These are phyloP conservation scores for Donacobius atricapilla DNA, from an alignment of 2,113 vertebrate species.

Conservation along the genomic window DNA sequence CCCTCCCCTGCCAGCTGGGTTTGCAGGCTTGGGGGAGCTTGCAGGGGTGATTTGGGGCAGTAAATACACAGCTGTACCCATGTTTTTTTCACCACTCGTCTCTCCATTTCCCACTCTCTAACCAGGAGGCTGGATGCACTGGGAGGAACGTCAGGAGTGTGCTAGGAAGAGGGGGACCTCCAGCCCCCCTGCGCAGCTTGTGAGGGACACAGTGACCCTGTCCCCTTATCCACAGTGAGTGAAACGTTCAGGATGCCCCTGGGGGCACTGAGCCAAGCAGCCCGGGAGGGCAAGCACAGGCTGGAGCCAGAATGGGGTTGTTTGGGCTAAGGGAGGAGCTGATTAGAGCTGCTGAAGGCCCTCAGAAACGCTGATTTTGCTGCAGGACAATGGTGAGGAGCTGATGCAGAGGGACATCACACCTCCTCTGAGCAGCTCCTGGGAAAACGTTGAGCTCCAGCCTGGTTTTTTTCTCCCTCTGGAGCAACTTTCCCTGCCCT, in stretches of 20 bases:
- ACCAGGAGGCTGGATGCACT: background rate
- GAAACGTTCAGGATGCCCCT: background rate
- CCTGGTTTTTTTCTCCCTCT: background rate
- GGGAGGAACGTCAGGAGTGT: background rate
- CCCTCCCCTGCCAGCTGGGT: background rate
- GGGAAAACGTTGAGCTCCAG: background rate
- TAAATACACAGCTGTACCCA: fast-evolving
- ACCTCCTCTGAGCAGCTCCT: background rate
- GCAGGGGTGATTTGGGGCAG: background rate
- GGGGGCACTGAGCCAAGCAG: background rate
- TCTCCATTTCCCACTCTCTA: background rate
- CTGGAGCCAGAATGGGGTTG: background rate
- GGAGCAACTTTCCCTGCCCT: fast-evolving
- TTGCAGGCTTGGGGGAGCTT: background rate
- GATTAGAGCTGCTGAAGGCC: constrained; percentile 23
- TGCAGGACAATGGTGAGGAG: background rate
- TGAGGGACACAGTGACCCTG: background rate
- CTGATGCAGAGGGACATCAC: background rate
- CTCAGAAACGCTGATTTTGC: background rate
- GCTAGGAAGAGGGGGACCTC: background rate
- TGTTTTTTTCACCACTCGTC: background rate
- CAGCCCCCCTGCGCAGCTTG: fast-evolving
- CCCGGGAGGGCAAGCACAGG: background rate
- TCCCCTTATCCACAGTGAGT: background rate
- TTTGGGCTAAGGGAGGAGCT: constrained; percentile 5